phyloP scores from a whole-genome alignment of 2,888 invertebrate species.

The Pachliopta kotzebuea region DNA sequence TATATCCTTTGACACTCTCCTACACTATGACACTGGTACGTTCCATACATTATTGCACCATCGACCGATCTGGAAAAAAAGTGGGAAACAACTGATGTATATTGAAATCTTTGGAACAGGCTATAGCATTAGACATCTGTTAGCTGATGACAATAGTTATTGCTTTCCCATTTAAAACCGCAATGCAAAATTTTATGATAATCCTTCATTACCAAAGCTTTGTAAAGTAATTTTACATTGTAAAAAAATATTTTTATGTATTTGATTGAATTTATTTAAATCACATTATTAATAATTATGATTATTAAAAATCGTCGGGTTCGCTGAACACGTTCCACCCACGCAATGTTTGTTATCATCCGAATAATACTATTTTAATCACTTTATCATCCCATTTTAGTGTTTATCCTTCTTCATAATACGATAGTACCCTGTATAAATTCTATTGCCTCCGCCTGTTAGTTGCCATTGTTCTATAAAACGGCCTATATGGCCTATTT shows the following conservation, averaged over 20 bases:
- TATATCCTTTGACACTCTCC: too few relatives aligned
- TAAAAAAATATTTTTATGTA: not conserved
- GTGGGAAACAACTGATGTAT: too few relatives aligned
- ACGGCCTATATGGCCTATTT: not conserved
- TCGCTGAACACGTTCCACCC: not conserved
- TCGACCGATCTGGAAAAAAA: too few relatives aligned
- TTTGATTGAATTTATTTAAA: not conserved
- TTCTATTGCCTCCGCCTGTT: not conserved
- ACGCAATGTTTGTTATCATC: not conserved
- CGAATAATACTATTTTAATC: conserved; percentile 7
- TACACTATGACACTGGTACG: too few relatives aligned
- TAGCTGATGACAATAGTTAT: too few relatives aligned
- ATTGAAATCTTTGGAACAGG: too few relatives aligned
- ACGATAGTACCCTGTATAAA: conserved; percentile 11
- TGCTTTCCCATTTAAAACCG: not conserved
- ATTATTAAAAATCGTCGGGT: not conserved
- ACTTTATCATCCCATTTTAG: conserved; percentile 4
- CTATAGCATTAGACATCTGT: too few relatives aligned
- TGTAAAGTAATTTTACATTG: not conserved
- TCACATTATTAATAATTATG: not conserved
- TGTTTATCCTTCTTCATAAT: not conserved
- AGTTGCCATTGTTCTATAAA: conserved; percentile 13
- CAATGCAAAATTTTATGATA: not conserved
- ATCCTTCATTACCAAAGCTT: not conserved
- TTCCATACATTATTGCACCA: too few relatives aligned